Percentiles rank a stretch among this genome's conserved stretches.
Conservation (phyloP, 2,888 invertebrate genomes). For the Arenicola marina region DNA sequence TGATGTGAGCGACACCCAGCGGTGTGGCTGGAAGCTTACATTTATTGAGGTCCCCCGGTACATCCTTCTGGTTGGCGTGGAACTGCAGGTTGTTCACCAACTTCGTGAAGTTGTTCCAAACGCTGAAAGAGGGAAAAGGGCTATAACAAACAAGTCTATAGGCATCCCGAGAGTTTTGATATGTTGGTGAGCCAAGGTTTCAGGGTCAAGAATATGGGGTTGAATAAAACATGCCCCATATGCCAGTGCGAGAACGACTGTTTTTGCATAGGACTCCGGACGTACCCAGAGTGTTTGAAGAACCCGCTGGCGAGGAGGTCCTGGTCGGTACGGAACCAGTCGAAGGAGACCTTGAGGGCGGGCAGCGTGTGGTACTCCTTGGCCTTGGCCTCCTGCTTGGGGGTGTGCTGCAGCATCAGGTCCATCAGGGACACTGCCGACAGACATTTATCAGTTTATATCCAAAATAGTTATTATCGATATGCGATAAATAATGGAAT, state of each 20-base stretch:
- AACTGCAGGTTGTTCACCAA: constrained; percentile 72
- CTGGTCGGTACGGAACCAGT: constrained; percentile 68
- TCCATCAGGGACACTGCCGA: constrained; percentile 51
- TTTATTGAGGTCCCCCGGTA: constrained; percentile 63
- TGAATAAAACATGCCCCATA: too few species aligned
- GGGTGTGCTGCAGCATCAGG: constrained; percentile 53
- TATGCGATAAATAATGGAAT: too few species aligned
- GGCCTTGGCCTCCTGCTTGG: constrained; percentile 67
- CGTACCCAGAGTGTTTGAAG: constrained; percentile 49
- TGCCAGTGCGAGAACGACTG: too few species aligned
- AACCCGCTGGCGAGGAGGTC: constrained; percentile 39
- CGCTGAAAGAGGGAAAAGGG: constrained; percentile 53
- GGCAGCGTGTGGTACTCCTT: constrained; percentile 74
- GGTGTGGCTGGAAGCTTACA: constrained; percentile 65
- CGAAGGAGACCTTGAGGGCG: constrained; percentile 75
- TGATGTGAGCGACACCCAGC: too few species aligned
- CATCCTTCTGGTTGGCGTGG: constrained; percentile 29
- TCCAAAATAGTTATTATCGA: too few species aligned
- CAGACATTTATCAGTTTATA: too few species aligned
- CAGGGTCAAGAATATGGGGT: too few species aligned
- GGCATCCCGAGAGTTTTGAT: too few species aligned
- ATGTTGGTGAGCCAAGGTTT: too few species aligned
- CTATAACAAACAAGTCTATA: too few species aligned
- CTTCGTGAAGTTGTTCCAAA: constrained; percentile 80
- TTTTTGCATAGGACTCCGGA: too few species aligned